Conservation (phyloP, 2,888 invertebrate species). For the Chrysolina oricalcia region DNA sequence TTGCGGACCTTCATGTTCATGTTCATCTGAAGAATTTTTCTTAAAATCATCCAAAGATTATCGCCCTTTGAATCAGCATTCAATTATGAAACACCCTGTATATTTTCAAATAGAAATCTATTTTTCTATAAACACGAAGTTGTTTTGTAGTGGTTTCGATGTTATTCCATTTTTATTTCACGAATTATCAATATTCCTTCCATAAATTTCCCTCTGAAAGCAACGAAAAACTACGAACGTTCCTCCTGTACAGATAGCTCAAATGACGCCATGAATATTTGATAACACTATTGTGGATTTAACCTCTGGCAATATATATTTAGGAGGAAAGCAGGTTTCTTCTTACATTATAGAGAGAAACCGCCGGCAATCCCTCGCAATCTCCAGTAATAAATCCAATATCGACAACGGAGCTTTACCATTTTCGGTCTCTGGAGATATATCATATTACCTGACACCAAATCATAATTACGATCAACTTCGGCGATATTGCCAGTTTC, state of each 20-base stretch:
- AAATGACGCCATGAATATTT: constrained; percentile 47
- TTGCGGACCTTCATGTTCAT: too few relatives aligned
- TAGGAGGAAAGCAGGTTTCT: constrained; percentile 41
- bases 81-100: too few relatives aligned
- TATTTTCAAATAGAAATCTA: too few relatives aligned
- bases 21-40: too few relatives aligned
- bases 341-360: constrained; percentile 37
- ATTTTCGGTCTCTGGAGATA: constrained; percentile 58
- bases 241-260: constrained; percentile 4
- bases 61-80: too few relatives aligned
- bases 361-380: constrained; percentile 44
- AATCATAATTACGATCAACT: constrained; percentile 65
- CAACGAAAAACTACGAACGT: neutral
- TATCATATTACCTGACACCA: constrained; percentile 66
- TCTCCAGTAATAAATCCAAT: constrained; percentile 64
- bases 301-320: constrained; percentile 48
- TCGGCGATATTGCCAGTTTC: neutral
- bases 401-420: constrained; percentile 63
- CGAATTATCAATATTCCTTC: neutral
- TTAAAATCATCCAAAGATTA: too few relatives aligned
- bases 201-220: neutral
- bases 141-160: too few relatives aligned
- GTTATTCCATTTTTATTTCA: too few relatives aligned
- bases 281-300: constrained; percentile 44
- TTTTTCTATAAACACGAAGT: too few relatives aligned